These are phyloP conservation scores for Akabosia matsudoensis DNA, from an alignment of 1,140 invertebrate species.

Conservation along the genomic window DNA sequence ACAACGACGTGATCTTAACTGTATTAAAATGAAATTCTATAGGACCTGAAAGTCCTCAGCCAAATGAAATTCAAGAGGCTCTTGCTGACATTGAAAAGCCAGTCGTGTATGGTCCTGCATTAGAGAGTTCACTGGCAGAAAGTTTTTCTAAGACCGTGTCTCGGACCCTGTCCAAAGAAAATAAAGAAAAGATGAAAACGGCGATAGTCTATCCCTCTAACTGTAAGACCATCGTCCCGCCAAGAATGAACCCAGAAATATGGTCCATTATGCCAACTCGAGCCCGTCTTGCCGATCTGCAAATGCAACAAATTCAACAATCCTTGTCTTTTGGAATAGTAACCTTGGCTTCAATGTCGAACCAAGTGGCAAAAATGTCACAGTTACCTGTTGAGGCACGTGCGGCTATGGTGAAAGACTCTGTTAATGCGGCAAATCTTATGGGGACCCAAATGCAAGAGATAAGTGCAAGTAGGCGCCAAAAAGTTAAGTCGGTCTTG, in stretches of 20 bases:
- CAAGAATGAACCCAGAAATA: constrained; percentile 30
- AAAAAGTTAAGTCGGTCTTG: background rate
- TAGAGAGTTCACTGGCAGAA: background rate
- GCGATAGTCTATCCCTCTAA: constrained; percentile 8
- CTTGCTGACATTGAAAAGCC: background rate
- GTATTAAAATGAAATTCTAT: too few species aligned
- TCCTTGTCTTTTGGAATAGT: background rate
- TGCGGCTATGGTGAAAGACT: background rate
- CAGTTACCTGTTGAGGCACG: background rate
- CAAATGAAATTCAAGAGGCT: background rate
- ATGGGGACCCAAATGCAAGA: constrained; percentile 15
- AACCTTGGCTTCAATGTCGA: background rate
- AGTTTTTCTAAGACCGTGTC: background rate
- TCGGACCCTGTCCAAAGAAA: constrained; percentile 13
- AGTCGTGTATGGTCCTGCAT: background rate
- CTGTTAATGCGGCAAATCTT: constrained; percentile 10
- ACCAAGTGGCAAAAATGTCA: background rate
- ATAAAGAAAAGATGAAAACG: background rate
- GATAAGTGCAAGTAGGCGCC: background rate
- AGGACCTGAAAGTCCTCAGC: too few species aligned
- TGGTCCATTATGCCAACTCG: constrained; percentile 19
- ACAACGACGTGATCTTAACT: background rate
- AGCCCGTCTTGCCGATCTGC: background rate
- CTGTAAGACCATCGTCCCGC: constrained; percentile 1
- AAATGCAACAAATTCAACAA: constrained; percentile 19